Base-by-base conservation (phyloP, 2,888 invertebrate genomes). In the Mantis religiosa region DNA sequence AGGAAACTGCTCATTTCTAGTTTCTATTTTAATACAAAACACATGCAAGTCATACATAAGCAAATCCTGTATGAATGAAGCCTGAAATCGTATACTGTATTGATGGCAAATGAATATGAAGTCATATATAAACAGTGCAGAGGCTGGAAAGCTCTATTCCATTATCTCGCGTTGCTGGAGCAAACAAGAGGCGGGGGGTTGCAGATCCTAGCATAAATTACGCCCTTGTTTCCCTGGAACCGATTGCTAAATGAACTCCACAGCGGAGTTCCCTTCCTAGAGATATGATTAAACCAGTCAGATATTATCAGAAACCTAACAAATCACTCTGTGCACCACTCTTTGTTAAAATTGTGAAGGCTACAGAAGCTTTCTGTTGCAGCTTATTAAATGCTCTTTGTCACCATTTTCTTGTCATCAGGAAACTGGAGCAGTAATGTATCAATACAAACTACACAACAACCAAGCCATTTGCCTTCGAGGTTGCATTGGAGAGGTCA, bases 251-350 rank as follows among this genome's bases (percentile, higher is more conserved):
- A 85, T 85, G 47, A 85, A 85, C 47, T 85, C 85, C 28, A 54
- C 27, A 85, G 47, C 25, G 8, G 85, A 85, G 47, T 14, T 2
- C 47, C 28, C 85, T 54, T 54, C 9, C 27, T 47, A 14, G 85
- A 85, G 85, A 85, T 85, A 47, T 85, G 85, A 85, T 85, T 85
- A 85, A 47, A 47, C 28, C 47, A 85, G 47, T 54, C 85, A 85
- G 85, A 85, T 85, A n/a, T 85, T 47, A 85, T 85, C 47, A 85
- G 41, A 47, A 85, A 85, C n/a, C 54, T n/a, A 47, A 85, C 85
- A 85, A 85, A 85, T 85, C 85, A 85, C 85, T 85, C 85, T 41
- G 12, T 7, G 83, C 8, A 28, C 28, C 54, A 85, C 3, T n/a
- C n/a, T n/a, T n/a, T 28, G 25, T 71, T 71, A 71, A 71, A 71